Base-by-base conservation (phyloP, 2,888 invertebrate species). In the Rhorus exstirpatorius region DNA sequence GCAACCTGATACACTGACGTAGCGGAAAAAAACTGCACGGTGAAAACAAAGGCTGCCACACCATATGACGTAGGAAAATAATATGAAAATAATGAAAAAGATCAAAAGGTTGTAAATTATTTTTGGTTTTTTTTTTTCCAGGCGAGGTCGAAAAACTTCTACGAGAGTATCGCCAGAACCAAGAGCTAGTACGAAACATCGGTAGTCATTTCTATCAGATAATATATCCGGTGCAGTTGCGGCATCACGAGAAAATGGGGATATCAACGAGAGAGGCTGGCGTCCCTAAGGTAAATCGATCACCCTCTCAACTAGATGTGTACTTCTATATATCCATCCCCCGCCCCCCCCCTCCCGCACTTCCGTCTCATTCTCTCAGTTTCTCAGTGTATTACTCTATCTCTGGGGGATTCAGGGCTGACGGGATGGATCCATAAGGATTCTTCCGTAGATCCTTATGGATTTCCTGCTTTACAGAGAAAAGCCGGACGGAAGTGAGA, bases 191-290 rank as follows among this genome's bases (percentile, higher is more conserved):
- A 89, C 96, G 96, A 88, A 97, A 97, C 94, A 97, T 98, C 94
- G 97, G 97, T 89, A 96, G 97, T 85, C 97, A 97, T 93, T 97
- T 96, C 94, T 98, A 98, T 94, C 98, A 98, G 94, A 98, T 98
- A 94, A 97, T 98, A 91, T 98, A 98, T 94, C 98, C 98, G 87
- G 97, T 98, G 89, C 98, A 98, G 95, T 94, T 98, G 93, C 96
- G 98, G 85, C 97, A 98, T 94, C 98, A 98, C 95, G 97, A 98
- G 94, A 98, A 98, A 94, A 97, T 98, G 97, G 98, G 98, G 94
- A 98, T 98, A 93, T 98, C 97, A 89, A 98, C 98, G 88, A 95
- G 98, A 93, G 98, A 98, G 95, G 96, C 97, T 94, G 96, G 96
- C 94, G 95, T 96, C 93, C 96, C 96, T 93, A 97, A 97, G 97